Percentiles rank a stretch among this genome's conserved stretches.
phyloP scores from a whole-genome alignment of 2,888 invertebrate species.

The Acleris laterana region DNA sequence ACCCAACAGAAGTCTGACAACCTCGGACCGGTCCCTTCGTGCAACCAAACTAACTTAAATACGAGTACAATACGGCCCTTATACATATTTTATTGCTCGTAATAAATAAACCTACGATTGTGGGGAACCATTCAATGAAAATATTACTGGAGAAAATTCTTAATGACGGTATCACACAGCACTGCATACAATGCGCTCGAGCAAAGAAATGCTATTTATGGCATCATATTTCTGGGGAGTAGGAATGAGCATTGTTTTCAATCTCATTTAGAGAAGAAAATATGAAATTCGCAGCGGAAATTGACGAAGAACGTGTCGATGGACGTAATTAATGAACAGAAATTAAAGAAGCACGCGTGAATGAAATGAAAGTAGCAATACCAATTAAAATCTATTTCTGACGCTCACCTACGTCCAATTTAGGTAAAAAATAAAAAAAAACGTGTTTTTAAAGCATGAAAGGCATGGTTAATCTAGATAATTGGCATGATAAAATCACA shows the following conservation, averaged over 20 bases:
- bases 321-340: too few relatives aligned
- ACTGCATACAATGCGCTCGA: conserved; percentile 56
- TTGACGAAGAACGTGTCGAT: too few relatives aligned
- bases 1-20: conserved; percentile 64
- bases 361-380: too few relatives aligned
- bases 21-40: conserved; percentile 62
- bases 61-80: conserved; percentile 64
- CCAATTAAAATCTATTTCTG: too few relatives aligned
- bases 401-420: too few relatives aligned
- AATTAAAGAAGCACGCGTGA: too few relatives aligned
- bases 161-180: conserved; percentile 68
- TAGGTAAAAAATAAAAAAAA: too few relatives aligned
- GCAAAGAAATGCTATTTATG: conserved; percentile 63
- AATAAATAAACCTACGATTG: conserved; percentile 80
- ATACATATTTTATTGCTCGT: conserved; percentile 69
- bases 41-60: conserved; percentile 68
- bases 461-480: not conserved
- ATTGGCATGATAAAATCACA: not conserved
- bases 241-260: conserved; percentile 1
- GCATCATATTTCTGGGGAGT: conserved; percentile 61
- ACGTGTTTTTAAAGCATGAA: not conserved
- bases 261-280: not conserved
- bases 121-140: conserved; percentile 55
- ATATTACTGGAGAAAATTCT: conserved; percentile 47
- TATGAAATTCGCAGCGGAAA: too few relatives aligned